Conservation (phyloP, 2,113 vertebrate species). For the Bubalus kerabau region DNA sequence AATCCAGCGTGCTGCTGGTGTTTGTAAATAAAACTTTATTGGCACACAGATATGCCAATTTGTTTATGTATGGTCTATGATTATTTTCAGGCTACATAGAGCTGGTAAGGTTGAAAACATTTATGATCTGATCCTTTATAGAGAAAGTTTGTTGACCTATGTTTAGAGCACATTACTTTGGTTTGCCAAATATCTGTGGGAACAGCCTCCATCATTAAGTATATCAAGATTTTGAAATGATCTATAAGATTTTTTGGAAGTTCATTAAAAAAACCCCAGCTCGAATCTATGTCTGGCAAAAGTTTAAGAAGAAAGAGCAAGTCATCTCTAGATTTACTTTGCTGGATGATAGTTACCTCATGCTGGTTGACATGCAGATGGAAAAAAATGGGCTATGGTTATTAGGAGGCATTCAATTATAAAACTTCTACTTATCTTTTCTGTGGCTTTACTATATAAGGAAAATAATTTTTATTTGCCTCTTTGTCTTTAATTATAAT, state of each 20-base stretch:
- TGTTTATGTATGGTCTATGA: not conserved
- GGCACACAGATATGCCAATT: not conserved
- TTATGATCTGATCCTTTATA: not conserved
- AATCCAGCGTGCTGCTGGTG: not conserved
- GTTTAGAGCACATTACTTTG: not conserved
- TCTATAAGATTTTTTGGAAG: not conserved
- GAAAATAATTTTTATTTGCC: not conserved
- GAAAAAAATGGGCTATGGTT: not conserved
- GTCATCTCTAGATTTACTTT: not conserved
- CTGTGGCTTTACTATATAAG: not conserved
- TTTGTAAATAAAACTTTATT: conserved; percentile 26
- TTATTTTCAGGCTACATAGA: not conserved
- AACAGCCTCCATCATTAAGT: not conserved
- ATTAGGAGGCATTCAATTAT: not conserved
- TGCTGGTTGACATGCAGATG: not conserved
- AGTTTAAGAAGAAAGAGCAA: conserved; percentile 16
- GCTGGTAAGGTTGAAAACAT: not conserved
- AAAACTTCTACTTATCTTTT: not conserved
- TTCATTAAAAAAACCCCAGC: not conserved
- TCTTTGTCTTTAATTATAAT: not conserved
- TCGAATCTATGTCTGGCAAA: conserved; percentile 2
- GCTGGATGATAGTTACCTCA: not conserved
- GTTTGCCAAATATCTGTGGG: not conserved
- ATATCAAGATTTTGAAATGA: not conserved
- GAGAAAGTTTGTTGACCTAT: not conserved